These are phyloP conservation scores for Siderastrea radians DNA, from an alignment of 92 coral and sea anemone species.

Conservation along the genomic window DNA sequence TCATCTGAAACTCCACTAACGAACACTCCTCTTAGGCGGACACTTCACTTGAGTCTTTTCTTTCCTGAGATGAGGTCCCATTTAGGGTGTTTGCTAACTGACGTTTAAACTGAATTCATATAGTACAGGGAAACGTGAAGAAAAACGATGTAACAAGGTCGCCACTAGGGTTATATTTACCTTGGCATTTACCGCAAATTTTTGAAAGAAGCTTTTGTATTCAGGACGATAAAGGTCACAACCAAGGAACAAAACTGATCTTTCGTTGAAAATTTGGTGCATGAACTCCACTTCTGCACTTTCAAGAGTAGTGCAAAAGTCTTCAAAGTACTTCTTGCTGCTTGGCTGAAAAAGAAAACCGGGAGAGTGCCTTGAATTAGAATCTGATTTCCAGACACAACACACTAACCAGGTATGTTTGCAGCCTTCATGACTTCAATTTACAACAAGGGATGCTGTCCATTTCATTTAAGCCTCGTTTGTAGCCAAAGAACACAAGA, in stretches of 20 bases:
- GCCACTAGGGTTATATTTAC: constrained; percentile 1
- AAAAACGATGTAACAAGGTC: too few species aligned
- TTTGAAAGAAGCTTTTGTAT: constrained; percentile 55
- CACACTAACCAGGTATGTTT: neutral
- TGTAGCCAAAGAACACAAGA: neutral
- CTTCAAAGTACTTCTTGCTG: constrained; percentile 55
- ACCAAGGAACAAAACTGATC: constrained; percentile 71
- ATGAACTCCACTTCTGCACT: constrained; percentile 52
- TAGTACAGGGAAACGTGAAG: too few species aligned
- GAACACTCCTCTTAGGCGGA: too few species aligned
- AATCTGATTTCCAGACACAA: neutral
- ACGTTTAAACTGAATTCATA: too few species aligned
- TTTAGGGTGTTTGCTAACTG: too few species aligned
- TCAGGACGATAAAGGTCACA: constrained; percentile 44
- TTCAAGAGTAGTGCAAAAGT: constrained; percentile 55
- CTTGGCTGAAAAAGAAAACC: constrained; percentile 29
- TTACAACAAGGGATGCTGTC: neutral
- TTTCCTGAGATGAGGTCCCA: too few species aligned
- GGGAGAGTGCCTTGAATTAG: neutral
- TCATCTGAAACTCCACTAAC: too few species aligned
- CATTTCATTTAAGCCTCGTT: neutral
- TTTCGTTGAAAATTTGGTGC: constrained; percentile 56
- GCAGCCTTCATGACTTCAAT: too few species aligned
- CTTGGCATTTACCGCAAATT: constrained; percentile 66
- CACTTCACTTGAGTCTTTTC: too few species aligned